Conservation (phyloP, 2,113 vertebrate genomes). For the Hydrochoerus hydrochaeris region DNA sequence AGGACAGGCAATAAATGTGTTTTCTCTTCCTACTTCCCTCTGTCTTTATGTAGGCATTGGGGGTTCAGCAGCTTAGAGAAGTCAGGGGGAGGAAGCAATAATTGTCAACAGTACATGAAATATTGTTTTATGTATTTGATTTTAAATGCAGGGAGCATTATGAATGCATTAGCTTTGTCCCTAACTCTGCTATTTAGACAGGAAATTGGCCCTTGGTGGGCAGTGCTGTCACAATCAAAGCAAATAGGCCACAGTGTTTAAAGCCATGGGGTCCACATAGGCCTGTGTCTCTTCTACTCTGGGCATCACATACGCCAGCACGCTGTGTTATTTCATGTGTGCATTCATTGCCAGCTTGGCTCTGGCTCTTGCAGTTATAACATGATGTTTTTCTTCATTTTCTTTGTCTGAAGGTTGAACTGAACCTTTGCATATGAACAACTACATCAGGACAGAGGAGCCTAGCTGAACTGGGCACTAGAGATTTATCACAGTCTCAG, state of each 20-base stretch:
- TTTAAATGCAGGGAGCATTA: constrained; percentile 31
- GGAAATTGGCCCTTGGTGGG: not conserved
- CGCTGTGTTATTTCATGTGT: not conserved
- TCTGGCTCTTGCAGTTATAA: not conserved
- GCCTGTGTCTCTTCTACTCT: not conserved
- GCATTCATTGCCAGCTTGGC: not conserved
- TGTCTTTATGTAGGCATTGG: not conserved
- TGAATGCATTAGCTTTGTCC: not conserved
- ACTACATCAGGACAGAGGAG: not conserved
- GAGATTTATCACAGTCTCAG: constrained; percentile 78
- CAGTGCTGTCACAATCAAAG: not conserved
- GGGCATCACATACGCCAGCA: not conserved
- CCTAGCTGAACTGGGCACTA: constrained; percentile 65
- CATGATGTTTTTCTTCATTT: not conserved
- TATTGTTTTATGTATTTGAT: constrained; percentile 26
- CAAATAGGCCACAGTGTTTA: not conserved
- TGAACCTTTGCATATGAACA: constrained; percentile 34
- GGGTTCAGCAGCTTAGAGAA: not conserved
- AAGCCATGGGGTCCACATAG: not conserved
- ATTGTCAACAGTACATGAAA: constrained; percentile 1
- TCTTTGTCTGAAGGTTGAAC: constrained; percentile 18
- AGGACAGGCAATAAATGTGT: not conserved
- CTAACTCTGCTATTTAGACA: not conserved
- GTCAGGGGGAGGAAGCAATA: not conserved
- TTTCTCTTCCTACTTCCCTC: not conserved